phyloP scores from a whole-genome alignment of 2,888 invertebrate genomes.

The Sphaeridia pumilis region DNA sequence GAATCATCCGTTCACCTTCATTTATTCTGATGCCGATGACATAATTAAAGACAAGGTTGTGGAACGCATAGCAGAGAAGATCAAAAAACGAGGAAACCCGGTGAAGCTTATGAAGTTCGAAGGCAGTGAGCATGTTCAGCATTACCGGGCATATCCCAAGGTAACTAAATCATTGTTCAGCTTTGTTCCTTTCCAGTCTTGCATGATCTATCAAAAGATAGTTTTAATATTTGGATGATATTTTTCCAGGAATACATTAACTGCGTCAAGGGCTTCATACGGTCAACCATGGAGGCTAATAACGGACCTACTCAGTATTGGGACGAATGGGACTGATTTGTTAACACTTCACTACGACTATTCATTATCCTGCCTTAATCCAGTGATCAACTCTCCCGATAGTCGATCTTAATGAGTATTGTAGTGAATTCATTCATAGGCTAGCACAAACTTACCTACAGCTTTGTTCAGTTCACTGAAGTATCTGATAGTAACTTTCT shows the following conservation, averaged over 20 bases:
- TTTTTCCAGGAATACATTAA: slow-evolving; percentile 23
- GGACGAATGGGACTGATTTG: slow-evolving; percentile 6
- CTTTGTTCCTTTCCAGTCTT: no score
- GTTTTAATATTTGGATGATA: no score
- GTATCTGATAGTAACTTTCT: no score
- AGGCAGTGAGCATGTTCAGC: slow-evolving; percentile 63
- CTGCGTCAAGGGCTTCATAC: slow-evolving; percentile 19
- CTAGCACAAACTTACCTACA: no score
- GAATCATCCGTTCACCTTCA: slow-evolving; percentile 41
- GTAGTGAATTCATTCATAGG: no score
- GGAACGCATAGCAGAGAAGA: slow-evolving; percentile 25
- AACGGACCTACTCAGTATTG: slow-evolving; percentile 9
- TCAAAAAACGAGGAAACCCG: slow-evolving; percentile 22
- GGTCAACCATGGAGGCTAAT: slow-evolving; percentile 16
- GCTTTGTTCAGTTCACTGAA: no score
- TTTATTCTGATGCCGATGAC: slow-evolving; percentile 59
- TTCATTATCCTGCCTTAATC: no score
- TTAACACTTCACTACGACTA: no score
- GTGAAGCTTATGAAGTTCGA: slow-evolving; percentile 44
- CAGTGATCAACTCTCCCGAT: no score
- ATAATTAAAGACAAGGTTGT: slow-evolving; percentile 48
- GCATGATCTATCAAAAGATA: no score
- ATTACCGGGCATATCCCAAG: slow-evolving; percentile 52
- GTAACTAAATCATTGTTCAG: no score
- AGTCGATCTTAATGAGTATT: no score